These are phyloP conservation scores for Dendropsophus ebraccatus DNA, from an alignment of 2,113 vertebrate species.

Conservation along the genomic window DNA sequence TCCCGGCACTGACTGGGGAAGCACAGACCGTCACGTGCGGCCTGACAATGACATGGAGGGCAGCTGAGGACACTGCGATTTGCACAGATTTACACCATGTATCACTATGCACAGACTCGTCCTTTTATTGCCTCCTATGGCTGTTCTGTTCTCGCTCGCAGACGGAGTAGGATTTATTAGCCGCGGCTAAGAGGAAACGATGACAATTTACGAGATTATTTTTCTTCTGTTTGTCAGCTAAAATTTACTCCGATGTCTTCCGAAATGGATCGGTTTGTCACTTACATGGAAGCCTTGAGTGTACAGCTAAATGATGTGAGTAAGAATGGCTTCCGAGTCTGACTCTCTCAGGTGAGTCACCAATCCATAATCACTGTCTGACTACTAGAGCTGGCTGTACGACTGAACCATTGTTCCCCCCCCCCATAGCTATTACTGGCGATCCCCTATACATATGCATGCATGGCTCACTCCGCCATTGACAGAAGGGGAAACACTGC, in stretches of 20 bases:
- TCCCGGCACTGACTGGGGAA: conserved; percentile 12
- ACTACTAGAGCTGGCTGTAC: no score
- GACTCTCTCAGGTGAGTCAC: no score
- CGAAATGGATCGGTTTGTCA: neutral
- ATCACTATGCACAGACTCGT: neutral
- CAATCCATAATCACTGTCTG: no score
- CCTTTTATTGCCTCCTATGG: neutral
- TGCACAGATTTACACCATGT: neutral
- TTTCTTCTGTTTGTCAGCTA: conserved; percentile 5
- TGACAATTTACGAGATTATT: conserved; percentile 21
- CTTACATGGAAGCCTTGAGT: neutral
- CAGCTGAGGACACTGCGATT: conserved; percentile 23
- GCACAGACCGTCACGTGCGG: neutral
- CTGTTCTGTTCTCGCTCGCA: neutral
- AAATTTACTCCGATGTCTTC: neutral
- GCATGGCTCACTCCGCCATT: no score
- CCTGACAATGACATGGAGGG: conserved; percentile 30
- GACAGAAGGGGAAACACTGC: no score
- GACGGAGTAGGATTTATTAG: conserved; percentile 16
- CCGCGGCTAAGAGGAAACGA: neutral
- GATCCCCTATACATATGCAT: no score
- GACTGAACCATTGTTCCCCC: no score
- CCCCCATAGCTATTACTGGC: no score
- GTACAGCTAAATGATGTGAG: neutral
- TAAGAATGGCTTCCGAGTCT: neutral